A percentile compares a stretch with the other conserved stretches of the same genome.
phyloP scores from a whole-genome alignment of 2,113 vertebrate genomes.

The Rhodinocichla rosea region DNA sequence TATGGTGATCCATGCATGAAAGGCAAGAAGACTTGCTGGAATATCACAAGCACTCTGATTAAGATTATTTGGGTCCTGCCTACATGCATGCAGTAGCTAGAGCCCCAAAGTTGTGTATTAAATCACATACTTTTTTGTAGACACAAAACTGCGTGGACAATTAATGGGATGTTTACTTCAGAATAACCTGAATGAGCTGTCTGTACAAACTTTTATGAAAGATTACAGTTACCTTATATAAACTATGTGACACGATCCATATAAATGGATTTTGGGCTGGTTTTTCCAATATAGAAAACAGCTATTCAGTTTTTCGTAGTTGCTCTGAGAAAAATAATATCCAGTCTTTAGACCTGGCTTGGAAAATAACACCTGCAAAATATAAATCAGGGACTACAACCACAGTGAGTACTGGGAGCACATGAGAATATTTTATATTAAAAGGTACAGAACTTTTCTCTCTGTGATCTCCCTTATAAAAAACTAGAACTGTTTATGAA shows the following conservation, averaged over 20 bases:
- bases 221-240: not conserved
- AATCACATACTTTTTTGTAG: not conserved
- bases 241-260: not conserved
- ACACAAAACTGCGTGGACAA: not conserved
- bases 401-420: not conserved
- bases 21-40: constrained; percentile 5
- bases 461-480: not conserved
- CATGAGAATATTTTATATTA: not conserved
- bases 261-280: not conserved
- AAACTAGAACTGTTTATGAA: not conserved
- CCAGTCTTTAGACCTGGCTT: not conserved
- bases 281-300: not conserved
- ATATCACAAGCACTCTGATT: not conserved
- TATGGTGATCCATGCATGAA: constrained; percentile 9
- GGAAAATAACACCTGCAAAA: constrained; percentile 13
- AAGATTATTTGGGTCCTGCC: not conserved
- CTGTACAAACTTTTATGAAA: not conserved
- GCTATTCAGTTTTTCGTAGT: not conserved
- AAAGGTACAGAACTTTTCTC: not conserved
- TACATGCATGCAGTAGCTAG: not conserved
- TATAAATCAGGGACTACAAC: not conserved
- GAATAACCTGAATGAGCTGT: not conserved
- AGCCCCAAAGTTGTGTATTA: not conserved
- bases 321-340: not conserved
- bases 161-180: constrained; percentile 14